Conservation (phyloP, 1,140 invertebrate genomes). For the Condylostylus longicornis region DNA sequence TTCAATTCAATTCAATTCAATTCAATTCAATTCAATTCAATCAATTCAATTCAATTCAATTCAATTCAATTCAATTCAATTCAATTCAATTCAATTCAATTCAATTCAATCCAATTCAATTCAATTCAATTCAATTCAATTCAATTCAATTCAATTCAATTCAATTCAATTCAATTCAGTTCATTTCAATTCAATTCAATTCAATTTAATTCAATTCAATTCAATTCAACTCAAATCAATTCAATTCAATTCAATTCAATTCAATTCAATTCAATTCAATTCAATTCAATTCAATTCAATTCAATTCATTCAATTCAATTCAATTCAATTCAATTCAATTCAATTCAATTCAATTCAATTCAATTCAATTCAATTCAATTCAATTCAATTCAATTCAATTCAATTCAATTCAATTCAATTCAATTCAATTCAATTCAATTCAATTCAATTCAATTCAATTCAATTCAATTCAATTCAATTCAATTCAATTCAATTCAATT, state of each 20-base stretch:
- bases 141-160: too few relatives aligned
- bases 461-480: too few relatives aligned
- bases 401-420: constrained; percentile 2
- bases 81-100: too few relatives aligned
- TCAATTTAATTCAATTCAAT: constrained; percentile 6
- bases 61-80: too few relatives aligned
- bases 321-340: constrained; percentile 3
- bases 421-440: neutral
- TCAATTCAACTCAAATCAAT: constrained; percentile 6
- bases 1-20: too few relatives aligned
- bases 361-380: constrained; percentile 2
- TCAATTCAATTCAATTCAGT: too few relatives aligned
- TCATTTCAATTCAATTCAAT: constrained; percentile 1
- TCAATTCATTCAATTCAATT: constrained; percentile 3
- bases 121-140: too few relatives aligned
- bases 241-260: constrained; percentile 7
- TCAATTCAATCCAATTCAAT: too few relatives aligned
- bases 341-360: constrained; percentile 3
- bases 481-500: too few relatives aligned
- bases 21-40: too few relatives aligned
- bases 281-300: constrained; percentile 6
- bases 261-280: constrained; percentile 6
- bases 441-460: too few relatives aligned
- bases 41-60: too few relatives aligned
- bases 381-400: constrained; percentile 3